Conservation (phyloP, 2,113 vertebrate genomes). For the Megaceryle torquata region DNA sequence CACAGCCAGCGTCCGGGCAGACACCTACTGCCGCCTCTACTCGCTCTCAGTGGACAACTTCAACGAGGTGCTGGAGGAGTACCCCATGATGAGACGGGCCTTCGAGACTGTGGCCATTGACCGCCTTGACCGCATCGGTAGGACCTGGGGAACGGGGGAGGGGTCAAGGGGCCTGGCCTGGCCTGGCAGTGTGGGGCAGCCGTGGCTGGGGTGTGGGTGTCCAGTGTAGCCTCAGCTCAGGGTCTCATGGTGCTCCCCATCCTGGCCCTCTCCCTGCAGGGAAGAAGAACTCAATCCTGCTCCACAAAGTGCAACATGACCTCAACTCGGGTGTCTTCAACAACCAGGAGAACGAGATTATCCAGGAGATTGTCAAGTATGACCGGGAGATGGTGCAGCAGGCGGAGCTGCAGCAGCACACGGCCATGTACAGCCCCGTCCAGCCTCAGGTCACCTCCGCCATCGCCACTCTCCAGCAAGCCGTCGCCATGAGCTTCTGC, state of each 20-base stretch:
- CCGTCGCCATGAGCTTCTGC: slow-evolving; percentile 96
- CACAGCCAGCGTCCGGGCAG: slow-evolving; percentile 90
- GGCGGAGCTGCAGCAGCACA: slow-evolving; percentile 83
- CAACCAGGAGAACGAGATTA: slow-evolving; percentile 97
- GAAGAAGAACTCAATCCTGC: slow-evolving; percentile 95
- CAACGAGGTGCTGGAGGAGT: slow-evolving; percentile 97
- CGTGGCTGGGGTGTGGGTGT: accelerated
- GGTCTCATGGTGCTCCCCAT: accelerated
- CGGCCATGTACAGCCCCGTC: slow-evolving; percentile 77
- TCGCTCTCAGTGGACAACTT: slow-evolving; percentile 88
- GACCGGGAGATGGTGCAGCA: slow-evolving; percentile 97
- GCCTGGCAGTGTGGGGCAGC: not conserved
- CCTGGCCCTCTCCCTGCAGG: slow-evolving; percentile 63
- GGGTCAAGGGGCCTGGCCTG: too few species aligned
- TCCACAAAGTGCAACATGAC: slow-evolving; percentile 97
- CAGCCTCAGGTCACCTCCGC: slow-evolving; percentile 83
- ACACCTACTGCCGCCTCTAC: slow-evolving; percentile 96
- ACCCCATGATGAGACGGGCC: slow-evolving; percentile 97
- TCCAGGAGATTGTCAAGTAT: slow-evolving; percentile 98
- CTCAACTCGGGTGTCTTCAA: slow-evolving; percentile 96
- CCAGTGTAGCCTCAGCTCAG: accelerated
- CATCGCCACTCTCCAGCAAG: slow-evolving; percentile 93
- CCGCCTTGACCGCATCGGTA: slow-evolving; percentile 94
- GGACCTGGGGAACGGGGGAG: not conserved
- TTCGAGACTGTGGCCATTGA: slow-evolving; percentile 98